These are phyloP conservation scores for Cottoperca gobio DNA, from an alignment of 2,797 vertebrate genomes.

Conservation along the genomic window DNA sequence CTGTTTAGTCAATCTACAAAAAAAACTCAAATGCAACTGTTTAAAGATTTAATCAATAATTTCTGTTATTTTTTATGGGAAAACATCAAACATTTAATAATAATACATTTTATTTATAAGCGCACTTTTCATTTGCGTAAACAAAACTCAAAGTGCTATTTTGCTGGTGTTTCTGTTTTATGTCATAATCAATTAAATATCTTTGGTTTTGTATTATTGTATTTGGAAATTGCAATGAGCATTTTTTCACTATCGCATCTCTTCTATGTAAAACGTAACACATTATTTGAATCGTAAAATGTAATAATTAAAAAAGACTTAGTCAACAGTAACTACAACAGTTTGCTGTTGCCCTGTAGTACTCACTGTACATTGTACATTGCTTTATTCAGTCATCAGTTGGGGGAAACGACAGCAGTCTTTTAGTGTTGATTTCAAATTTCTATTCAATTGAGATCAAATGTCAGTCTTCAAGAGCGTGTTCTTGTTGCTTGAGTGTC, in stretches of 20 bases:
- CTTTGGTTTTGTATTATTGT: not conserved
- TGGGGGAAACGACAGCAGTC: not conserved
- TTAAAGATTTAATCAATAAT: not conserved
- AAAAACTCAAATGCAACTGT: not conserved
- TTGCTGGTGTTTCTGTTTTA: not conserved
- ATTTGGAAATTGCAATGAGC: not conserved
- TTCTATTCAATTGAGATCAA: constrained; percentile 12
- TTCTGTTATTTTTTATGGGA: not conserved
- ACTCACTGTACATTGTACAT: no score
- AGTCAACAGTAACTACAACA: not conserved
- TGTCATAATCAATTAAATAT: not conserved
- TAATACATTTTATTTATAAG: no score
- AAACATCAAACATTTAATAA: not conserved
- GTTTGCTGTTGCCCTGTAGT: not conserved
- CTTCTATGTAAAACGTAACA: not conserved
- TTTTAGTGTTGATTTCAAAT: constrained; percentile 10
- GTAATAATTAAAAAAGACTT: not conserved
- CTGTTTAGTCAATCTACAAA: not conserved
- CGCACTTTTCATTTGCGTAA: no score
- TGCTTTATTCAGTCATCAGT: not conserved
- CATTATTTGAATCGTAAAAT: not conserved
- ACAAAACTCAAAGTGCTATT: no score
- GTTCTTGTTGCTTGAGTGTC: not conserved
- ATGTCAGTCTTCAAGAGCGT: not conserved
- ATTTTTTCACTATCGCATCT: not conserved